Evolutionary conservation across 2,797 vertebrate species (phyloP), one percentile per base, ranked within the genome.

Genomic region (Sebastes hopkinsi): DNA sequence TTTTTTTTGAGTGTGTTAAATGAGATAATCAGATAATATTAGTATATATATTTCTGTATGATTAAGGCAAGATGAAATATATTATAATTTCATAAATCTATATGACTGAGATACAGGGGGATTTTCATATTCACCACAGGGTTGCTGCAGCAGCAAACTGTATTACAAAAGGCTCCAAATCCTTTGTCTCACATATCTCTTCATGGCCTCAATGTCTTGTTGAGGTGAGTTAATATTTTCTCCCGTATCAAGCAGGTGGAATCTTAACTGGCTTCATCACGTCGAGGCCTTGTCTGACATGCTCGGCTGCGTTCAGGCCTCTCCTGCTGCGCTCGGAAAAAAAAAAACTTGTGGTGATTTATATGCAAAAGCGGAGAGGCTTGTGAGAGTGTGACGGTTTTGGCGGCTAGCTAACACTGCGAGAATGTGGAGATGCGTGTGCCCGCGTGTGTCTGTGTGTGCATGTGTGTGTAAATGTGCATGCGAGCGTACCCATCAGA

Each of bases 301-400:
- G 74, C 83, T 81, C 7, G 42, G 32, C 75, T 83, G 81, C 32
- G 7, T 73, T 74, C 62, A 64, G 59, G 79, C 58, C 52, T 73
- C 60, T 81, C 67, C 69, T 79, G 76, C 80, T 79, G 75, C 27
- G 62, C 77, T 77, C 8, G 4, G 14, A 29, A 70, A 72, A 73
- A 34, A 75, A 61, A 29, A 25, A 74, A 72, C 75, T 77, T 58
- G 34, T 62, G 73, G 86, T 89, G 75, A 91, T 91, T 85, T 89
- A 67, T 83, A 92, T 91, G 88, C 81, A 88, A 89, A 87, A 75
- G 67, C 81, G 68, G 67, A 87, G 78, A 83, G 76, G 80, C 82
- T 72, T 83, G 67, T 68, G 66, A 74, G 71, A 71, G 83, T 64
- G 75, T 79, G 79, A 82, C 61, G 67, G 52, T 84, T 70, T 46